Base-by-base conservation (phyloP, 2,797 vertebrate species). In the Nyctalus aviator region DNA sequence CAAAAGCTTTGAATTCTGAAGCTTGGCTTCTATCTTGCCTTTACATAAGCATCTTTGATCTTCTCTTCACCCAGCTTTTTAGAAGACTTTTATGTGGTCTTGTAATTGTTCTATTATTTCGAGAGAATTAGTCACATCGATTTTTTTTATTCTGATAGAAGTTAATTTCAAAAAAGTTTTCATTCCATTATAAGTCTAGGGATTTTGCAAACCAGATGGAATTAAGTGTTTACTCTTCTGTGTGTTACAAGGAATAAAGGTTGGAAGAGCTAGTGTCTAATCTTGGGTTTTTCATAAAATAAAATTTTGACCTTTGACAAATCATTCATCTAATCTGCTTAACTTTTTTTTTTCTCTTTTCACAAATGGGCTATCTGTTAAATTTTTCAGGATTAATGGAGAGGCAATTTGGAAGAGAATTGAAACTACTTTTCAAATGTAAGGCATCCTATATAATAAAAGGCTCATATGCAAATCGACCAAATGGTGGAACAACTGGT, bases 41-140 rank as follows among this genome's bases (percentile, higher is more conserved):
- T 97, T 97, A 97, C 96, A 94, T 79, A 94, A 94, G 93, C 27
- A 95, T 68, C 96, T 98, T 98, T 98, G 97, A 98, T 98, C 97
- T 97, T 97, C 77, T 92, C 55, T 96, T 93, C 94, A 95, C 95
- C 97, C 94, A 35, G 90, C 92, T 90, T 97, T 98, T 97, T 96
- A 94, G 94, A 86, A 96, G 93, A 53, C 82, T 98, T 98, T 97
- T 95, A 97, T 97, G 72, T 97, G 92, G 96, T 97, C 44, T 96
- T 97, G 85, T 93, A 97, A 97, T 97, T 97, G 93, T 98, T 98
- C 97, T 98, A 97, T 97, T 93, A 82, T 81, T 95, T 84, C 94
- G 96, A 77, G 71, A 94, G 93, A 97, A 97, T 95, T 95, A 95
- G 91, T 93, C 91, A 94, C 92, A 69, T 88, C 46, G 50, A 79